Evolutionary conservation across 2,888 invertebrate species (phyloP), one percentile per base, ranked within the genome.

Genomic region (Cryptus viduatorius): DNA sequence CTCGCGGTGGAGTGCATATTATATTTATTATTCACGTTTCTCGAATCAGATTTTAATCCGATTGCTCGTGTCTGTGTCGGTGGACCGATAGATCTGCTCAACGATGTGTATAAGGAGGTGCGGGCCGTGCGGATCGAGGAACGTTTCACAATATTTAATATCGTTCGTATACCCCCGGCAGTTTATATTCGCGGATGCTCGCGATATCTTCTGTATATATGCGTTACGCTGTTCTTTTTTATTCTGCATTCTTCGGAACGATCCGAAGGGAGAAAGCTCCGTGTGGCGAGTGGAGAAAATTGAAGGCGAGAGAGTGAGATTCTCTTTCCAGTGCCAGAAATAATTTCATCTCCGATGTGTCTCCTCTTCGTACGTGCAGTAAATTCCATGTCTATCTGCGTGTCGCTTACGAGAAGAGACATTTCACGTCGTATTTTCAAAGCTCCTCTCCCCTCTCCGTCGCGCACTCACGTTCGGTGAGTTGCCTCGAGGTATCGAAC

Each of bases 11-110:
- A 48, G 48, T 19, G 79, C 42, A n/a, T 79, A 59, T 79, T 83
- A 79, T 83, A 79, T 83, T 79, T 71, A 79, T 79, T 44, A 69
- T 75, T 56, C 75, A 75, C 42, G 76, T 72, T 83, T 83, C 79
- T 67, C 69, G 71, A 83, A 72, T 79, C 76, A 79, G 79, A 83
- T 79, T 72, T 83, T 80, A 83, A 83, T 79, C 79, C 83, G 79
- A 76, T 79, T 76, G 4, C 2, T 61, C 71, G 56, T 67, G 59
- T 68, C 61, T 50, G 67, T 48, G 37, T 8, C 37, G 12, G 72
- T 14, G 44, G 12, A 50, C 44, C n/a, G 56, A 56, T 64, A 53
- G 31, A 50, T 56, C 48, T 71, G 53, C 44, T 71, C 56, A 3
- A 37, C 42, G 56, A 65, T 19, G 10, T 31, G 44, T 71, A 67